phyloP scores from a whole-genome alignment of 2,888 invertebrate genomes.

The Parascotia fuliginaria region DNA sequence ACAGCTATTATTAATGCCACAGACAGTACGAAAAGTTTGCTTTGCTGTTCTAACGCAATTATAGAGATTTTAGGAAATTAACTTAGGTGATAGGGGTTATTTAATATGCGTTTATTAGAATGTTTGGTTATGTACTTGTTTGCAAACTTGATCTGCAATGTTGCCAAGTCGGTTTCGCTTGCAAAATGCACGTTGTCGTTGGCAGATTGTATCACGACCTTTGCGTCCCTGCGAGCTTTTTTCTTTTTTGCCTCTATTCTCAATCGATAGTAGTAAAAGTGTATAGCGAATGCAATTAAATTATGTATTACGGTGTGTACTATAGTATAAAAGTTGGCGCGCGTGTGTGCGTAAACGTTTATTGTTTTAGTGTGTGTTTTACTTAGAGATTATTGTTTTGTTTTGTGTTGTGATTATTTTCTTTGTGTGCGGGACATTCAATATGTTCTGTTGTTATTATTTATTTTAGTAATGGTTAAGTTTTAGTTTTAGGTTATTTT shows the following conservation, averaged over 20 bases:
- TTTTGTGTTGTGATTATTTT: conserved; percentile 13
- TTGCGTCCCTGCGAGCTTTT: conserved; percentile 52
- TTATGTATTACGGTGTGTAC: conserved; percentile 47
- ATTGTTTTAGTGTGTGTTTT: conserved; percentile 19
- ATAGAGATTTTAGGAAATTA: conserved; percentile 44
- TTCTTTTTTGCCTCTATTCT: conserved; percentile 42
- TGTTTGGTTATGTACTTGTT: conserved; percentile 64
- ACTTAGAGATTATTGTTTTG: conserved; percentile 23
- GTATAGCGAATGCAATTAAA: conserved; percentile 40
- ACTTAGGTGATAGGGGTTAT: conserved; percentile 49
- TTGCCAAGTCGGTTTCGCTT: conserved; percentile 58
- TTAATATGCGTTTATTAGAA: conserved; percentile 48
- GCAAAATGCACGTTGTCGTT: conserved; percentile 57
- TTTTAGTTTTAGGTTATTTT: conserved; percentile 19
- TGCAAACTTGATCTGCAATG: conserved; percentile 60
- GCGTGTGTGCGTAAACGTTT: conserved; percentile 37
- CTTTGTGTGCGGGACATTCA: conserved; percentile 18
- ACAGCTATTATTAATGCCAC: conserved; percentile 49
- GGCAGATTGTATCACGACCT: conserved; percentile 59
- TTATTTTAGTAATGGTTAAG: conserved; percentile 7
- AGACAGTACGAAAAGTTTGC: conserved; percentile 52
- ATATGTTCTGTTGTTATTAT: not conserved
- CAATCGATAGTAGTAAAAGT: conserved; percentile 56
- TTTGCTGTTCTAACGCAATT: conserved; percentile 52
- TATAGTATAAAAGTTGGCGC: conserved; percentile 36